Percentiles rank a stretch among this genome's conserved stretches.
These are phyloP conservation scores for Sebastes alutus DNA, from an alignment of 2,797 vertebrate genomes.

Conservation along the genomic window DNA sequence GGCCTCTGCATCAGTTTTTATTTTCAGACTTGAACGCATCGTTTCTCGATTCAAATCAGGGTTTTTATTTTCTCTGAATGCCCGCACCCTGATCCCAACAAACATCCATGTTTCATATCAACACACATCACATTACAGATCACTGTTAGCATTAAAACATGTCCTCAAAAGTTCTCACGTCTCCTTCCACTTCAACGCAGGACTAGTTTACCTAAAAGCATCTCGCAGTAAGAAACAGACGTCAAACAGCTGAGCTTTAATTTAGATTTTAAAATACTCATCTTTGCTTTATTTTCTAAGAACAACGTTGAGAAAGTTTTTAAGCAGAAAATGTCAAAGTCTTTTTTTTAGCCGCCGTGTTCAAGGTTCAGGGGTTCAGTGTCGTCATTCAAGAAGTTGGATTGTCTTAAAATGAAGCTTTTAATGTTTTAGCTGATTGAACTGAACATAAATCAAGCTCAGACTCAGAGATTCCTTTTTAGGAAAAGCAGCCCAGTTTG, in stretches of 20 bases:
- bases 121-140: conserved; percentile 56
- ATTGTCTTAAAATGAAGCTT: background rate
- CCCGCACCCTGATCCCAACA: conserved; percentile 35
- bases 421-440: background rate
- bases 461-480: conserved; percentile 4
- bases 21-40: conserved; percentile 64
- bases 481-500: conserved; percentile 36
- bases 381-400: background rate
- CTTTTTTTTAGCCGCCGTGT: background rate
- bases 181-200: background rate
- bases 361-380: background rate
- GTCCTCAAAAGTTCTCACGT: background rate
- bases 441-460: background rate
- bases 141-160: conserved; percentile 37
- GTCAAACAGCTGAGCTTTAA: background rate
- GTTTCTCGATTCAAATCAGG: conserved; percentile 33
- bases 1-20: conserved; percentile 52
- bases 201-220: conserved; percentile 46
- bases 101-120: conserved; percentile 57
- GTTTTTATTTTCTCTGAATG: background rate
- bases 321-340: background rate
- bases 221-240: background rate
- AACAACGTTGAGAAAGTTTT: background rate
- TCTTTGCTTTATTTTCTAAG: background rate
- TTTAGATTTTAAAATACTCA: background rate